These are phyloP conservation scores for Hydropotes inermis DNA, from an alignment of 2,113 vertebrate genomes.

Conservation along the genomic window DNA sequence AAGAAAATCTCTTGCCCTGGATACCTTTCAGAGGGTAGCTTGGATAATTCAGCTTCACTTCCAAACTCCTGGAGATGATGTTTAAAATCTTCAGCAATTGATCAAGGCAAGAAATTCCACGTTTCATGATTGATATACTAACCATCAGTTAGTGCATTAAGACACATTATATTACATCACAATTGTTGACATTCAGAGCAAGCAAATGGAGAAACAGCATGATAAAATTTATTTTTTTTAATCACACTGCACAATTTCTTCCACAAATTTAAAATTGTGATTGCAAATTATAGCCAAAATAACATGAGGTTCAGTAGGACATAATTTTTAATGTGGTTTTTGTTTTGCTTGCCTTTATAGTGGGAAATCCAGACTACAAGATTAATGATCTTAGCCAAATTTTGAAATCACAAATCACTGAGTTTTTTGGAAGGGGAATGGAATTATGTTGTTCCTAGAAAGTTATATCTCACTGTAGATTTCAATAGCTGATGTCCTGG, in stretches of 20 bases:
- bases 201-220: constrained; percentile 82
- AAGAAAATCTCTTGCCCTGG: constrained; percentile 71
- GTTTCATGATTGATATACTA: constrained; percentile 80
- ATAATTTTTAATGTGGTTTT: background rate
- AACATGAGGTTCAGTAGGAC: background rate
- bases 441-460: constrained; percentile 53
- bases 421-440: background rate
- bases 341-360: background rate
- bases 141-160: constrained; percentile 77
- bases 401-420: constrained; percentile 20
- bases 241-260: constrained; percentile 60
- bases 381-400: background rate
- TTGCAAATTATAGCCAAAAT: constrained; percentile 33
- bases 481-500: constrained; percentile 55
- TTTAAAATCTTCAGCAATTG: constrained; percentile 78
- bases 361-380: background rate
- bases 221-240: constrained; percentile 74
- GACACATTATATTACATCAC: constrained; percentile 79
- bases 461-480: constrained; percentile 54
- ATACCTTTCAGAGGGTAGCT: constrained; percentile 80
- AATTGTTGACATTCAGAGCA: constrained; percentile 78
- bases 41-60: constrained; percentile 80
- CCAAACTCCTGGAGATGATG: constrained; percentile 77
- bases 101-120: constrained; percentile 79
- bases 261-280: constrained; percentile 47